Conservation (phyloP, 2,888 invertebrate genomes). For the Brachypalpus laphriformis region DNA sequence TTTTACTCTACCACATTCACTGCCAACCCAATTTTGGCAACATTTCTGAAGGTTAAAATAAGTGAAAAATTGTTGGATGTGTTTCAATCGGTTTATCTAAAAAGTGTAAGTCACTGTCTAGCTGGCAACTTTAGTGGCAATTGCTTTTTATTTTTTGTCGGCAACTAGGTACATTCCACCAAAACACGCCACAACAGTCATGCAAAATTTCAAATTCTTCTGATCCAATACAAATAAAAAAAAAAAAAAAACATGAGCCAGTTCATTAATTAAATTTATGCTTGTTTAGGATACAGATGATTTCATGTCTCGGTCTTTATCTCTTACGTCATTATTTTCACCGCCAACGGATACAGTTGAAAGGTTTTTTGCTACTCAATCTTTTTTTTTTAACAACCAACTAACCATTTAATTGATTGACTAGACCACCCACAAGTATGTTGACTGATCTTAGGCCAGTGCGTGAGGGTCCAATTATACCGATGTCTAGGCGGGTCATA, state of each 20-base stretch:
- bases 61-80: no score
- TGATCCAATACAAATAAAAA: not conserved
- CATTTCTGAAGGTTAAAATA: no score
- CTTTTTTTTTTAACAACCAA: not conserved
- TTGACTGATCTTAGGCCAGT: conserved; percentile 78
- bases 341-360: conserved; percentile 37
- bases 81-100: no score
- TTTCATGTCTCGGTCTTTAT: conserved; percentile 45
- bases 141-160: no score
- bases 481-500: conserved; percentile 71
- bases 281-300: conserved; percentile 51
- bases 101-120: no score
- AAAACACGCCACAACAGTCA: no score
- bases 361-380: conserved; percentile 37
- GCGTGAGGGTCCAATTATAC: conserved; percentile 74
- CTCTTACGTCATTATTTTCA: conserved; percentile 9
- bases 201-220: no score
- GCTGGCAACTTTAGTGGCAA: no score
- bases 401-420: conserved; percentile 5
- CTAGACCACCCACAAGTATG: conserved; percentile 56
- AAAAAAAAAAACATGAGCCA: no score
- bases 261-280: not conserved
- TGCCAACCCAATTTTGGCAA: no score
- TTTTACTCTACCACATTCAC: no score
- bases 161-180: no score